A percentile compares a stretch with the other conserved stretches of the same genome.
phyloP scores from a whole-genome alignment of 1,140 invertebrate species.

The Cydia strobilella region DNA sequence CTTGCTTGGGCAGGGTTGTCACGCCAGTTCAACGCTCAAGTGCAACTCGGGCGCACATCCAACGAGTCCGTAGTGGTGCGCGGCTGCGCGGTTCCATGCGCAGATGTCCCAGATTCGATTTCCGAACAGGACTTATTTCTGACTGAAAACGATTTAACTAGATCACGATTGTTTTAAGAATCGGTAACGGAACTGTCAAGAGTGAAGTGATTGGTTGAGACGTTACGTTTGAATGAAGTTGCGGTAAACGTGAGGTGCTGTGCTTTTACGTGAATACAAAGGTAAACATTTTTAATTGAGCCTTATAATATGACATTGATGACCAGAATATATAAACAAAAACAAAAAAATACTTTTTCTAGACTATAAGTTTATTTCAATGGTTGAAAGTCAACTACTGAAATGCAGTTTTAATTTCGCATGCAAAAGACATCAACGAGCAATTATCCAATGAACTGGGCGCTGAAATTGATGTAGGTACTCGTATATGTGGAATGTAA shows the following conservation, averaged over 20 bases:
- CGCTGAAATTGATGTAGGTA: background rate
- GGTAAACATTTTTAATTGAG: conserved; percentile 47
- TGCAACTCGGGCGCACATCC: conserved; percentile 66
- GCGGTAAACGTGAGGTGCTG: conserved; percentile 42
- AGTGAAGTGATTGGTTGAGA: conserved; percentile 55
- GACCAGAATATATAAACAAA: conserved; percentile 34
- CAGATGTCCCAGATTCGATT: conserved; percentile 50
- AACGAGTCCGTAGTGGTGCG: conserved; percentile 44
- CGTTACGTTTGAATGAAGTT: conserved; percentile 45
- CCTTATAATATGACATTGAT: conserved; percentile 33
- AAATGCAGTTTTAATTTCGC: background rate
- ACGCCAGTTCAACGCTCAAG: conserved; percentile 69
- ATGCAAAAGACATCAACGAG: conserved; percentile 35
- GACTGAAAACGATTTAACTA: conserved; percentile 31
- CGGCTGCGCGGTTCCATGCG: conserved; percentile 50
- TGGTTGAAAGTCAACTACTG: background rate
- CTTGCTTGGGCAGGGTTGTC: conserved; percentile 54
- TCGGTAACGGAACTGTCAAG: conserved; percentile 43
- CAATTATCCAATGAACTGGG: background rate
- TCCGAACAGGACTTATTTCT: conserved; percentile 42
- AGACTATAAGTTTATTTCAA: background rate
- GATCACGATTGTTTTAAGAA: conserved; percentile 34
- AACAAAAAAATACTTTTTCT: background rate
- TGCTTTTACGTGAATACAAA: conserved; percentile 52
- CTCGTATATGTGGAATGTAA: background rate